Evolutionary conservation across 2,888 invertebrate species (phyloP), one percentile per base, ranked within the genome.

Genomic region (Leucophenga maculata): DNA sequence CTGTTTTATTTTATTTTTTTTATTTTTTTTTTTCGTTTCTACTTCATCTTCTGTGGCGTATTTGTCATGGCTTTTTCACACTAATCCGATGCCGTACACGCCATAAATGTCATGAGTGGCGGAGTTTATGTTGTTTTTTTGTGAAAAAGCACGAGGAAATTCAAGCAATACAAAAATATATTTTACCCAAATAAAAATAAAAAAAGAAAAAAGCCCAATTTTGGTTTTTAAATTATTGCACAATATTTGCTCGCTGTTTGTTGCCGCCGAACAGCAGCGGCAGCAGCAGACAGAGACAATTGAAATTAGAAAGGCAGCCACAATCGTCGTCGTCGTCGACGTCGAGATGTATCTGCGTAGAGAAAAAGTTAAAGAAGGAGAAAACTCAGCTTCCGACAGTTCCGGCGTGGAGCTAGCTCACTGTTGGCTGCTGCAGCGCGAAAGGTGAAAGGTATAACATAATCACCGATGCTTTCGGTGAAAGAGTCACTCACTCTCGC

Each of bases 271-370:
- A 39, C 8, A 39, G n/a, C n/a, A n/a, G n/a, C 11, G 11, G 39
- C 39, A 39, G 11, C 39, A 11, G 32, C 6, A 4, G 16, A 16
- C 50, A 16, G 50, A 6, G 70, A 79, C 83, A 82, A 80, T 83
- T 83, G 83, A 82, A 81, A 81, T 81, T 81, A 81, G 80, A 83
- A 81, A 81, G 80, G 80, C 82, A 81, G 80, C 83, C 82, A 64
- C 13, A 31, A 39, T 18, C 46, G 46, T n/a, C n/a, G n/a, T n/a
- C n/a, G n/a, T n/a, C n/a, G n/a, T n/a, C 26, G 2, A 3, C 4
- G 26, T 26, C 6, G 50, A 50, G 50, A 16, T 50, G 18, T 50
- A 18, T 50, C 50, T 79, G 75, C 75, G 72, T 72, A 78, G 69
- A 72, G 74, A 64, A 72, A 69, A 72, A 64, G 69, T 71, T 75